Evolutionary conservation across 2,113 vertebrate genomes (phyloP).

Genomic region (Circaetus cinerascens): DNA sequence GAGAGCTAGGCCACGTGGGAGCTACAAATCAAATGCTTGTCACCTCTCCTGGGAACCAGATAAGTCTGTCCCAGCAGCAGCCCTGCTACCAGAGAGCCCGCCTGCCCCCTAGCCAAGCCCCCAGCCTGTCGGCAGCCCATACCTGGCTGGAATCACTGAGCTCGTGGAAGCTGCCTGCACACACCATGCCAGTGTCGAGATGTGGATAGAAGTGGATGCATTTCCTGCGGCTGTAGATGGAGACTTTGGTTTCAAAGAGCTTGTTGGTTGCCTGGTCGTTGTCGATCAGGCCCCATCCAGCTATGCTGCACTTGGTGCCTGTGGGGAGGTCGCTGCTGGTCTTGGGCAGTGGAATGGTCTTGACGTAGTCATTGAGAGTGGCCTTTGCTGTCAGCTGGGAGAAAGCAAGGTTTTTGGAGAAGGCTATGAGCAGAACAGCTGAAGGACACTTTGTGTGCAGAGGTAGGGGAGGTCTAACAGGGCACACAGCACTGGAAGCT

Average conservation of each 20-base stretch:
- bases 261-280: fast-evolving
- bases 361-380: not conserved
- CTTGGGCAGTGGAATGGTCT: not conserved
- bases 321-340: not conserved
- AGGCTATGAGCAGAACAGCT: not conserved
- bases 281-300: conserved; percentile 10
- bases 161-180: conserved; percentile 26
- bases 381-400: conserved; percentile 11
- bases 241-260: conserved; percentile 56
- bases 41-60: not conserved
- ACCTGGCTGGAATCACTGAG: conserved; percentile 59
- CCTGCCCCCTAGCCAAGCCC: fast-evolving
- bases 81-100: not conserved
- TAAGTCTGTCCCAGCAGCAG: not conserved
- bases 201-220: not conserved
- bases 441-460: fast-evolving
- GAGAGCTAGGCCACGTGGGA: not conserved
- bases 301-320: not conserved
- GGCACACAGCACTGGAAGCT: not conserved
- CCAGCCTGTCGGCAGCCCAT: fast-evolving
- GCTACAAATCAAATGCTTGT: not conserved
- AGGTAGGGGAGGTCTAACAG: not conserved
- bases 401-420: not conserved
- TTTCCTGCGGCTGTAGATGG: conserved; percentile 46
- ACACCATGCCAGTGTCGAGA: conserved; percentile 14